phyloP scores from a whole-genome alignment of 2,888 invertebrate species.

The Hyalella azteca region DNA sequence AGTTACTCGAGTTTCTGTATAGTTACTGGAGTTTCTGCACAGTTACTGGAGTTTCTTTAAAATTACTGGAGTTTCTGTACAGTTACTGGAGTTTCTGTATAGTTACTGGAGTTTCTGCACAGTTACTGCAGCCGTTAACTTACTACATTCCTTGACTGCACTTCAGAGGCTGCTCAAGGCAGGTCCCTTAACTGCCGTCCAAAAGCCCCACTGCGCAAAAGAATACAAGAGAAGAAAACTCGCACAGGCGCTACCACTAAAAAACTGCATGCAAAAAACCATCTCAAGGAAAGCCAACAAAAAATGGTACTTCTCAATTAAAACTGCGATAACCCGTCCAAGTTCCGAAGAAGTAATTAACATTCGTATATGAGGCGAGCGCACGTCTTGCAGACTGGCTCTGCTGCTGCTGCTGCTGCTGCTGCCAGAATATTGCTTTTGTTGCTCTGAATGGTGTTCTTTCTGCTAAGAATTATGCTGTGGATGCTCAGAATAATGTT shows the following conservation, averaged over 20 bases:
- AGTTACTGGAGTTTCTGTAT: no score
- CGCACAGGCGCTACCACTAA: background rate
- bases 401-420: background rate
- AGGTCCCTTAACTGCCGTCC: background rate
- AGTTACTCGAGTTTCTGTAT: no score
- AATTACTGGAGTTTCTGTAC: no score
- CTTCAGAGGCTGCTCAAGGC: background rate
- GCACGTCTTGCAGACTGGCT: background rate
- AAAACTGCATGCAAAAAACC: conserved; percentile 34
- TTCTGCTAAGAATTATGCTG: no score
- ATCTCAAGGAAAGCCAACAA: conserved; percentile 20
- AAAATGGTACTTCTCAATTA: conserved; percentile 34
- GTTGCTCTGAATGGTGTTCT: background rate
- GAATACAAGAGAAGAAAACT: conserved; percentile 29
- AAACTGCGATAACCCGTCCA: conserved; percentile 32
- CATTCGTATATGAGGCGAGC: conserved; percentile 27
- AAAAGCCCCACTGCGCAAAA: background rate
- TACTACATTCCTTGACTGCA: background rate
- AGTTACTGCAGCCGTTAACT: background rate
- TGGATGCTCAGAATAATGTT: no score
- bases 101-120: no score
- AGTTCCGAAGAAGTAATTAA: conserved; percentile 30
- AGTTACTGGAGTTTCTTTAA: no score
- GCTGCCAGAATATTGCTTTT: conserved; percentile 27
- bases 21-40: no score